Evolutionary conservation across 2,888 invertebrate species (phyloP), one percentile per base, ranked within the genome.

Genomic region (Zygothrica quintamaculata): DNA sequence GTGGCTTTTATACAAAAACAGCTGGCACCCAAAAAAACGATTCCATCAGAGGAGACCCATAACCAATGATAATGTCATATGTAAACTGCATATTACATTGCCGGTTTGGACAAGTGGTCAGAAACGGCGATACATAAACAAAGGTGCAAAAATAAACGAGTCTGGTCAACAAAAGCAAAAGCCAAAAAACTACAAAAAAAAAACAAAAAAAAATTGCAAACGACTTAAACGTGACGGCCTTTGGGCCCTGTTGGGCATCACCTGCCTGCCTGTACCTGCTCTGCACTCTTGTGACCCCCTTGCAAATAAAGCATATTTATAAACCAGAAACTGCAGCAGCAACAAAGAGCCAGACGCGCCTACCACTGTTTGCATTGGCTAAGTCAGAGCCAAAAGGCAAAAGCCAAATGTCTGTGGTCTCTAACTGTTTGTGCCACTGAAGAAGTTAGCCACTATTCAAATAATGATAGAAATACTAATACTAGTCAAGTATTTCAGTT

Each of bases 1-100:
- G 53, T 52, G 43, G 73, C 74, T 89, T 89, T 85, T 89, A 89
- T 89, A 88, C 67, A 26, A 61, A 48, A 56, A 29, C 42, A 67
- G 11, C 1, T 52, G 59, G 46, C 51, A 61, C 18, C 52, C 57
- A 31, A 22, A 47, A 70, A 52, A 48, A 44, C 29, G 16, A 46
- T 56, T 47, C 25, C 53, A 34, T n/a, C 36, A 9, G 7, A 36
- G 53, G 47, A 31, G 39, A 16, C 29, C 57, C 31, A 46, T 33
- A 53, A 75, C 46, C 65, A 64, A 67, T 64, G 74, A 75, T 88
- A 87, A 82, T 76, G 69, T 71, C 68, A 69, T 77, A 74, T 75
- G 76, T 76, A 87, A 87, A 86, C 76, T 76, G 70, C 70, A 76
- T 53, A 70, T 68, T 72, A 71, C 69, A 80, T 52, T 60, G 58